These are phyloP conservation scores for Microplitis manilae DNA, from an alignment of 2,888 invertebrate genomes.

Conservation along the genomic window DNA sequence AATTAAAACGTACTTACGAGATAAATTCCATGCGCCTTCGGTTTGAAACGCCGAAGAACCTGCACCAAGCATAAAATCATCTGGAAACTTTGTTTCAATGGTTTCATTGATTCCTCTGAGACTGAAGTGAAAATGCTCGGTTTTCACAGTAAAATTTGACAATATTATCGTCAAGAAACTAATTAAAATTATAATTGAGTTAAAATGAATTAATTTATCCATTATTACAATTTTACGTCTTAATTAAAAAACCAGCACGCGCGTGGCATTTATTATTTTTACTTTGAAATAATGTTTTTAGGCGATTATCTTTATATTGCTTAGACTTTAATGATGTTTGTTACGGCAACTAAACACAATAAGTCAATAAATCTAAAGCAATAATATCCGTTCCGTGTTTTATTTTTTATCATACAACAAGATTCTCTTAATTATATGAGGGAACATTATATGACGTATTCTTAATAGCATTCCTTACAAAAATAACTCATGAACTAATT, in stretches of 20 bases:
- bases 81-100: neutral
- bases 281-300: too few relatives aligned
- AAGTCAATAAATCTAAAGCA: too few relatives aligned
- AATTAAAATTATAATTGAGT: neutral
- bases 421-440: too few relatives aligned
- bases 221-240: neutral
- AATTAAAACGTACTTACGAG: neutral
- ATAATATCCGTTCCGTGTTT: too few relatives aligned
- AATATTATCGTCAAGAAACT: neutral
- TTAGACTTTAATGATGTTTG: too few relatives aligned
- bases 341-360: too few relatives aligned
- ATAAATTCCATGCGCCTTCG: neutral
- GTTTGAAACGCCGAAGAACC: neutral
- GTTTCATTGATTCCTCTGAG: neutral
- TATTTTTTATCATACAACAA: too few relatives aligned
- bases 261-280: too few relatives aligned
- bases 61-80: neutral
- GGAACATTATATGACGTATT: too few relatives aligned
- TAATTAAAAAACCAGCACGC: neutral
- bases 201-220: neutral
- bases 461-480: too few relatives aligned
- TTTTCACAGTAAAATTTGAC: neutral
- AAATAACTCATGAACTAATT: too few relatives aligned
- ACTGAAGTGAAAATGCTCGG: neutral
- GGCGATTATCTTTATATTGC: too few relatives aligned